Evolutionary conservation across 1,140 invertebrate genomes (phyloP).

Genomic region (Trichonephila clavata): DNA sequence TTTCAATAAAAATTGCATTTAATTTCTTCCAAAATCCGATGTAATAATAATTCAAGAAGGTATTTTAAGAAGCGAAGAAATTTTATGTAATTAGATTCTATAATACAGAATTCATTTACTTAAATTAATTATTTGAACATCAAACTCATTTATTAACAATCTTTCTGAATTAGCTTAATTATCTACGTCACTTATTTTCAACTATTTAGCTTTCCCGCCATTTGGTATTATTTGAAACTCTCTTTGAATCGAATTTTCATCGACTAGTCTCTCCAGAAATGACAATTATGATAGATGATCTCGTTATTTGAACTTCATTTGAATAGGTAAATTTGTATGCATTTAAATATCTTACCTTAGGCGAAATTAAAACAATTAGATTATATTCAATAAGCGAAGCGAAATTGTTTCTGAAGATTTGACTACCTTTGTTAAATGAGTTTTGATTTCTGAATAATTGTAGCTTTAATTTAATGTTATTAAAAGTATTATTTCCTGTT

Average conservation of each 20-base stretch:
- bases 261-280: not conserved
- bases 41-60: too few relatives aligned
- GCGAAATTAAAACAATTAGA: not conserved
- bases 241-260: not conserved
- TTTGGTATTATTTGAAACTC: not conserved
- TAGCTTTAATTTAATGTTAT: not conserved
- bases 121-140: not conserved
- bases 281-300: constrained; percentile 8
- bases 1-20: too few relatives aligned
- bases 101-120: not conserved
- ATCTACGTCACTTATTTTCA: not conserved
- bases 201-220: not conserved
- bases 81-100: too few relatives aligned
- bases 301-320: not conserved
- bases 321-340: not conserved
- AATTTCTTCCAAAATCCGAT: too few relatives aligned
- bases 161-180: not conserved
- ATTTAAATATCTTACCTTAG: not conserved
- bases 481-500: not conserved
- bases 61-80: too few relatives aligned
- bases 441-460: not conserved
- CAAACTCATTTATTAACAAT: not conserved
- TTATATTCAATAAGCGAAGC: not conserved
- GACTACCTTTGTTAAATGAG: not conserved
- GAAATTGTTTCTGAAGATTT: not conserved